Conservation (phyloP, 2,797 vertebrate species). For the Onychomys torridus region DNA sequence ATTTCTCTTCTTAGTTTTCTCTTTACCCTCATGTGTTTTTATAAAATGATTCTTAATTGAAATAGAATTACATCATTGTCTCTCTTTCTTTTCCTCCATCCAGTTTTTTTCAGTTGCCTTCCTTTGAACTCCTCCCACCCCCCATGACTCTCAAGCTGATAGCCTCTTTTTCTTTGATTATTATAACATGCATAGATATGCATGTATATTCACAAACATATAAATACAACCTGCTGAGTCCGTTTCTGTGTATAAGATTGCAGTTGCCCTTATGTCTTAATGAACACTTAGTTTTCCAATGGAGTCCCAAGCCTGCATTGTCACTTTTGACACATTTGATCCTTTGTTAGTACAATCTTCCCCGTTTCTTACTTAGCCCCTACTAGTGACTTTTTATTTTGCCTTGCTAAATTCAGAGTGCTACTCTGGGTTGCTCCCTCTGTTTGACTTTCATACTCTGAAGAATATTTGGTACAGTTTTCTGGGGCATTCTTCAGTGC, state of each 20-base stretch:
- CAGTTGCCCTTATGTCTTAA: background rate
- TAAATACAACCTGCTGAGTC: background rate
- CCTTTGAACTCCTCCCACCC: background rate
- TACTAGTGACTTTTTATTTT: background rate
- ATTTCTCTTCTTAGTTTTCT: background rate
- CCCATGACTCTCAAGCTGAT: background rate
- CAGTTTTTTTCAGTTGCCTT: background rate
- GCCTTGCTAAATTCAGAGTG: background rate
- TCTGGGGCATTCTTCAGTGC: background rate
- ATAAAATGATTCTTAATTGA: background rate
- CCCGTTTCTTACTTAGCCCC: background rate
- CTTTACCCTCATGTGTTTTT: background rate
- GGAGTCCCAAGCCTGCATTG: background rate
- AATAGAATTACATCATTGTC: background rate
- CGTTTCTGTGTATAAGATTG: background rate
- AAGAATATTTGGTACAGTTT: background rate
- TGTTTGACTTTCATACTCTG: background rate
- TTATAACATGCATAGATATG: background rate
- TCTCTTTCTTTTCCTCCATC: background rate
- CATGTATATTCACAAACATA: background rate
- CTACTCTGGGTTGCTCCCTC: background rate
- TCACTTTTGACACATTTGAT: background rate
- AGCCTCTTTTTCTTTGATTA: background rate
- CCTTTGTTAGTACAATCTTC: background rate
- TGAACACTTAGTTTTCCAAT: background rate